phyloP scores from a whole-genome alignment of 2,888 invertebrate genomes.

The Clusia tigrina region DNA sequence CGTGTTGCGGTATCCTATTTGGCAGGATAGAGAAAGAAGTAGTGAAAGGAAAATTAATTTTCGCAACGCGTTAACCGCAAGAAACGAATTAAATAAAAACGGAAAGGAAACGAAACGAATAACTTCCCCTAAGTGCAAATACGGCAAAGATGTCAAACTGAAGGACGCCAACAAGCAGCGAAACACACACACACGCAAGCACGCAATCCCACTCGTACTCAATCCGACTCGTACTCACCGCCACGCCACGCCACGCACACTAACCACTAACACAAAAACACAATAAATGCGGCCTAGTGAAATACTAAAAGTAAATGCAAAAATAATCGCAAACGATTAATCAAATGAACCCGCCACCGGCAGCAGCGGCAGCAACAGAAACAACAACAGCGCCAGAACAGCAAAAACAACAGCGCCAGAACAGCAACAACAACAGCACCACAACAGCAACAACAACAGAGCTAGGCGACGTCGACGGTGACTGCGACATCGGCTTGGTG shows the following conservation, averaged over 20 bases:
- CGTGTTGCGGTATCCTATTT: no score
- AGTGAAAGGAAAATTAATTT: constrained; percentile 2
- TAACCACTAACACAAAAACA: not conserved
- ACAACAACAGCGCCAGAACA: no score
- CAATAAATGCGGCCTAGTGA: not conserved
- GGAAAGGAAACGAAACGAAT: not conserved
- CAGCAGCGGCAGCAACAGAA: not conserved
- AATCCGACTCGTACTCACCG: no score
- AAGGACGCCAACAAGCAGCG: constrained; percentile 2
- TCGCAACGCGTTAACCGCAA: not conserved
- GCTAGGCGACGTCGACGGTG: constrained; percentile 19
- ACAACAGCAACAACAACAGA: no score
- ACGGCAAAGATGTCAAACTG: constrained; percentile 7
- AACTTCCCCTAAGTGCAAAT: not conserved
- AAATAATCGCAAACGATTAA: constrained; percentile 32
- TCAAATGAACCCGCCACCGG: constrained; percentile 26
- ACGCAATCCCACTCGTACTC: not conserved
- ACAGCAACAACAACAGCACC: no score
- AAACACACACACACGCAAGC: not conserved
- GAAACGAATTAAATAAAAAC: not conserved
- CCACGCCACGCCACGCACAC: no score
- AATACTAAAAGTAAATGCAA: constrained; percentile 3
- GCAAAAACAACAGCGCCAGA: no score
- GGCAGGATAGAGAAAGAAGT: not conserved
- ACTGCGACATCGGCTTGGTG: constrained; percentile 13